phyloP scores from a whole-genome alignment of 2,888 invertebrate species.

The Spisula subtruncata region DNA sequence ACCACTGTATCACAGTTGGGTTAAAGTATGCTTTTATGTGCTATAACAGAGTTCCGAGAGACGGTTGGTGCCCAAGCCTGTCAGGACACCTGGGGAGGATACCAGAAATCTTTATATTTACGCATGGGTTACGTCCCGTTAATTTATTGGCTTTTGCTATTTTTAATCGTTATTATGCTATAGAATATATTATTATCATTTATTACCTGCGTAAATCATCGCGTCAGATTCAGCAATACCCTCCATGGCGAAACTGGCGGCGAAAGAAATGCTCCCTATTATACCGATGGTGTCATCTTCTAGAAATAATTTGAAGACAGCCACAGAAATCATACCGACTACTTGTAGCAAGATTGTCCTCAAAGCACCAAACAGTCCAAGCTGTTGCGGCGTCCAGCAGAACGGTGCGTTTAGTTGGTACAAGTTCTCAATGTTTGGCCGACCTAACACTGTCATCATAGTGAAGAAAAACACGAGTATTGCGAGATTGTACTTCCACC shows the following conservation, averaged over 20 bases:
- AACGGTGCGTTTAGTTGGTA: conserved; percentile 42
- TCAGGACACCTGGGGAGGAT: too few relatives aligned
- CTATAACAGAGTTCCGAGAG: too few relatives aligned
- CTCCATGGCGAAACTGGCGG: conserved; percentile 16
- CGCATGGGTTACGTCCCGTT: too few relatives aligned
- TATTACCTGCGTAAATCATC: conserved; percentile 42
- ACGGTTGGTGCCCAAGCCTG: too few relatives aligned
- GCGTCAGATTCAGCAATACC: conserved; percentile 22
- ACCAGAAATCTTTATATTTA: too few relatives aligned
- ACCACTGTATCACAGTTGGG: too few relatives aligned
- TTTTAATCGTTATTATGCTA: too few relatives aligned
- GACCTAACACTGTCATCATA: conserved; percentile 24
- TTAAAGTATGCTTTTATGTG: too few relatives aligned
- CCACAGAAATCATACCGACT: conserved; percentile 20
- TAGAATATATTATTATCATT: too few relatives aligned
- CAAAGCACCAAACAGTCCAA: conserved; percentile 27
- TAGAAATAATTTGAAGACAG: conserved; percentile 13
- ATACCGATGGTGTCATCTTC: conserved; percentile 43
- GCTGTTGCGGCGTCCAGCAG: conserved; percentile 34
- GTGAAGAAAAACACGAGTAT: conserved; percentile 37
- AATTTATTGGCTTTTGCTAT: too few relatives aligned
- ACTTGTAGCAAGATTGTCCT: conserved; percentile 25
- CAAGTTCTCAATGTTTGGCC: conserved; percentile 13
- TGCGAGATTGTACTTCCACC: conserved; percentile 23
- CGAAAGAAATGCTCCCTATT: conserved; percentile 29